These are phyloP conservation scores for Protosalanx chinensis DNA, from an alignment of 2,797 vertebrate genomes.

Conservation along the genomic window DNA sequence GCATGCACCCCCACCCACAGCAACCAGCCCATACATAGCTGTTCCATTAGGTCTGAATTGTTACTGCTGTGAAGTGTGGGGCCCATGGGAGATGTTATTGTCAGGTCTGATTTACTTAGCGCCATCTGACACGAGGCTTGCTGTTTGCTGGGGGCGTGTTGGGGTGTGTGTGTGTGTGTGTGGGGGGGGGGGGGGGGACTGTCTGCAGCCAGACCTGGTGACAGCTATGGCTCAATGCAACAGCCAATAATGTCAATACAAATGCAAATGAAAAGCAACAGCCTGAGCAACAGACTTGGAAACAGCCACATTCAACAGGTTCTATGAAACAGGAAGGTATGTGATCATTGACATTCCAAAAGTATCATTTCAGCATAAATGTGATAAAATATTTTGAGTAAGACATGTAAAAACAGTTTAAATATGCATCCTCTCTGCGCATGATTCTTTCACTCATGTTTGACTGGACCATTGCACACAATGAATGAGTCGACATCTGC, in stretches of 20 bases:
- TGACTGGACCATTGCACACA: too few relatives aligned
- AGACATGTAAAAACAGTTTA: too few relatives aligned
- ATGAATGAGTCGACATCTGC: neutral
- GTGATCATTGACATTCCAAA: neutral
- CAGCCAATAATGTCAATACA: slow-evolving; percentile 43
- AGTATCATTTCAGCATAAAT: too few relatives aligned
- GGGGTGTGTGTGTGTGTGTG: slow-evolving; percentile 23
- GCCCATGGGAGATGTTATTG: slow-evolving; percentile 89
- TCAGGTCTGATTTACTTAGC: slow-evolving; percentile 87
- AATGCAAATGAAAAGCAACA: slow-evolving; percentile 52
- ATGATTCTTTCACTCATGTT: too few relatives aligned
- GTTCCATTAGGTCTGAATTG: slow-evolving; percentile 92
- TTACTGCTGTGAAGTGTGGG: slow-evolving; percentile 81
- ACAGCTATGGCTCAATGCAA: slow-evolving; percentile 14
- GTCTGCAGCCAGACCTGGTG: slow-evolving; percentile 48
- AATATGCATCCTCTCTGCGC: too few relatives aligned
- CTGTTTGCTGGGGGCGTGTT: slow-evolving; percentile 10
- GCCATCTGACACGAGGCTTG: slow-evolving; percentile 77
- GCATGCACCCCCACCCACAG: slow-evolving; percentile 4
- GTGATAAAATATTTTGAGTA: neutral
- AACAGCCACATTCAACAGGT: neutral
- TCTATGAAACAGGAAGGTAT: neutral
- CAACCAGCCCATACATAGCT: slow-evolving; percentile 38
- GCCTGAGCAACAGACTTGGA: neutral
- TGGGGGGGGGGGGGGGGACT: slow-evolving; percentile 37